Percentiles rank a stretch among this genome's conserved stretches.
Conservation (phyloP, 30 jellyfish, hydroid and myxozoan species). For the Cassiopea xamachana region DNA sequence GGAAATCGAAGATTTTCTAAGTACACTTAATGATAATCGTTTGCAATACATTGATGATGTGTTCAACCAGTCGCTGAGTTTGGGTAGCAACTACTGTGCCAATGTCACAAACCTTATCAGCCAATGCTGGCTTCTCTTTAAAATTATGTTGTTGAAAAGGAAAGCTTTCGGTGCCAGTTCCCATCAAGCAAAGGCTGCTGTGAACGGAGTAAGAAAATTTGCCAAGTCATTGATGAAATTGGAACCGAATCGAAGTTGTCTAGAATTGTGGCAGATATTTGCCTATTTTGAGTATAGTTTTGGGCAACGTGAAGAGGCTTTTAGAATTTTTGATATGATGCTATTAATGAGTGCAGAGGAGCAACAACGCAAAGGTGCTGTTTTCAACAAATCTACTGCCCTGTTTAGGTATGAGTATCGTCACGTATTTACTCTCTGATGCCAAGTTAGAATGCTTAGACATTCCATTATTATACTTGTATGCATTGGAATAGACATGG, state of each 20-base stretch:
- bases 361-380: background rate
- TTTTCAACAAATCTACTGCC: conserved; percentile 9
- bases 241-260: conserved; percentile 75
- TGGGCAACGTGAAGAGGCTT: conserved; percentile 80
- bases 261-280: conserved; percentile 83
- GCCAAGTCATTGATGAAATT: conserved; percentile 75
- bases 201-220: conserved; percentile 65
- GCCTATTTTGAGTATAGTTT: conserved; percentile 78
- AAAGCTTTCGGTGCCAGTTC: background rate
- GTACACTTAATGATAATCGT: background rate
- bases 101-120: conserved; percentile 28
- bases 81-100: conserved; percentile 23
- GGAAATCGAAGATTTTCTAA: background rate
- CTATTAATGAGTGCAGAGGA: conserved; percentile 56
- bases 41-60: conserved; percentile 48
- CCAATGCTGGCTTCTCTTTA: conserved; percentile 83
- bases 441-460: too few relatives aligned
- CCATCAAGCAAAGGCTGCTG: conserved; percentile 5
- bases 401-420: conserved; percentile 50
- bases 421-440: too few relatives aligned
- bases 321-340: conserved; percentile 80
- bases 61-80: conserved; percentile 50
- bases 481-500: too few relatives aligned
- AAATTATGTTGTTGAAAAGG: conserved; percentile 51
- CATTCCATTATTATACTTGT: too few relatives aligned